Percentiles rank a stretch among this genome's conserved stretches.
Conservation (phyloP, 2,797 vertebrate genomes). For the Pterois miles region DNA sequence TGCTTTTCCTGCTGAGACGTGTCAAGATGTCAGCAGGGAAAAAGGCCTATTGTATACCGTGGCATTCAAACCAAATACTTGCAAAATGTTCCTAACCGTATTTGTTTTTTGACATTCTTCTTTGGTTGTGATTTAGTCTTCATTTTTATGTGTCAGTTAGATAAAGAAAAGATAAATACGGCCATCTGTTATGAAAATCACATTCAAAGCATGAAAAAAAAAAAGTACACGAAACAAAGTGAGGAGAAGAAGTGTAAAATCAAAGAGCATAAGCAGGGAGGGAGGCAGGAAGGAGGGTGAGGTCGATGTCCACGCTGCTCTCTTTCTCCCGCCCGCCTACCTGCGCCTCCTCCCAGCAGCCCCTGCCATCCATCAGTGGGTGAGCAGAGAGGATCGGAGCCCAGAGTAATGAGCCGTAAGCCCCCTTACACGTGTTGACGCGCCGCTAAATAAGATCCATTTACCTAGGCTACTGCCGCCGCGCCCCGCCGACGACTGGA, state of each 20-base stretch:
- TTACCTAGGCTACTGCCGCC: constrained; percentile 78
- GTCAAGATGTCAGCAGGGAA: not conserved
- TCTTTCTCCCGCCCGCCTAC: constrained; percentile 38
- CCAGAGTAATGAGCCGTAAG: constrained; percentile 84
- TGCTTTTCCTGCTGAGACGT: not conserved
- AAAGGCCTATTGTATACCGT: not conserved
- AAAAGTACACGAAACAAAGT: too few species aligned
- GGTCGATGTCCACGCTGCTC: constrained; percentile 61
- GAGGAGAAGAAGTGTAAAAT: constrained; percentile 5
- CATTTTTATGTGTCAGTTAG: constrained; percentile 1
- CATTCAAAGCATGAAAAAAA: not conserved
- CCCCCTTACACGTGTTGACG: constrained; percentile 87
- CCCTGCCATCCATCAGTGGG: constrained; percentile 82
- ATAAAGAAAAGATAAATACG: constrained; percentile 1
- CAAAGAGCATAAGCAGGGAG: constrained; percentile 9
- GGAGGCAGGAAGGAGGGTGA: constrained; percentile 27
- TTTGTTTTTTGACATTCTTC: not conserved
- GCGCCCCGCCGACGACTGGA: constrained; percentile 44
- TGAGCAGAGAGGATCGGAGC: constrained; percentile 76
- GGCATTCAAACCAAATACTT: not conserved
- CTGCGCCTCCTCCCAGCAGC: constrained; percentile 47
- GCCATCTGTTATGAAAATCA: constrained; percentile 3
- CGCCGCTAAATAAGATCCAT: constrained; percentile 87
- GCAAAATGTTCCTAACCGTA: not conserved
- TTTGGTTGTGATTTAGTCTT: not conserved